Evolutionary conservation across 2,113 vertebrate species (phyloP), one percentile per base, ranked within the genome.

Genomic region (Leucopsar rothschildi): DNA sequence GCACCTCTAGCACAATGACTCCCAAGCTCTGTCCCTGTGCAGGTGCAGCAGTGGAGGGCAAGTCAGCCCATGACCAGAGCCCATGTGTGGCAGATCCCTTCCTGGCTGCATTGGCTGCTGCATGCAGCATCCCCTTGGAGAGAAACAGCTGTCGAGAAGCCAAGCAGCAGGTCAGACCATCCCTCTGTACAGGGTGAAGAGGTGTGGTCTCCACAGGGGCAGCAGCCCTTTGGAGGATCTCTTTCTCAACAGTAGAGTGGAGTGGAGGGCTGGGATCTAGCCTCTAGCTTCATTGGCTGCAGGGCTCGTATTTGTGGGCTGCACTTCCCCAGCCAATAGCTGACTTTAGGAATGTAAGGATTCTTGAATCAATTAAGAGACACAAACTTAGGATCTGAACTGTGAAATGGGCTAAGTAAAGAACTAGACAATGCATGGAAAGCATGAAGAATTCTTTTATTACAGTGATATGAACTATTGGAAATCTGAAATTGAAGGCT

Each of bases 131-230:
- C 11, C 97, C 97, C 1, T 71, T 97, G 86, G 96, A 97, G 72
- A 90, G 97, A 59, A 96, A 68, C 4, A 29, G 66, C 73, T 97
- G 97, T 82, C 44, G 80, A 88, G 92, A 97, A 23, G 96, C 97
- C 96, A 98, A 98, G 83, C 95, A 97, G 69, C 97, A 98, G 98
- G 98, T 98, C 76, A 81, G 96, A 82, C 50, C 35, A 55, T 11
- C 16, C 73, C 8, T 77, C 40, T 81, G 47, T 66, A 66, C n/a
- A 53, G 52, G 64, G 33, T 4, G 8, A 47, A 47, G 53, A 77
- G 29, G 5, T 81, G 47, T 78, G 55, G 29, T 82, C 49, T 17
- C 13, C 24, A 45, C 15, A 73, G 69, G 28, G 33, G 5, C 52
- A 83, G 69, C 20, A 81, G n/a, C 17, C 21, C 21, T 86, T 83